phyloP scores from a whole-genome alignment of 2,888 invertebrate species.

The Temnothorax rugatulus region DNA sequence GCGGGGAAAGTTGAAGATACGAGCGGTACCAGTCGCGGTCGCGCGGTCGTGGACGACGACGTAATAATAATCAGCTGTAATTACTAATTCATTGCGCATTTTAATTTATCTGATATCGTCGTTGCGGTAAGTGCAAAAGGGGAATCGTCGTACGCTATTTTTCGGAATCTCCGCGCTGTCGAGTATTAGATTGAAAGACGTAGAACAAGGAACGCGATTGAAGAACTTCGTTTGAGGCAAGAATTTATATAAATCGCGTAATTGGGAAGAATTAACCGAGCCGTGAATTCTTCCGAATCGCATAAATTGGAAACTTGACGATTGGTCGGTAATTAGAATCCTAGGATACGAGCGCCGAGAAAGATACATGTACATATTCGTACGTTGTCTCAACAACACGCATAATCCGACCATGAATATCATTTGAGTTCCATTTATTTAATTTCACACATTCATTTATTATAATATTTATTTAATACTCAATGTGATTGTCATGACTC shows the following conservation, averaged over 20 bases:
- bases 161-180: background rate
- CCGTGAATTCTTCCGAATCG: background rate
- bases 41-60: background rate
- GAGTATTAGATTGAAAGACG: background rate
- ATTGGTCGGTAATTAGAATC: constrained; percentile 68
- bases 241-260: constrained; percentile 11
- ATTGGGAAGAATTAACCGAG: background rate
- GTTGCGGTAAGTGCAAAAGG: constrained; percentile 16
- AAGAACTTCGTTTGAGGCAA: background rate
- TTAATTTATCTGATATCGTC: constrained; percentile 24
- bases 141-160: background rate
- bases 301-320: constrained; percentile 58
- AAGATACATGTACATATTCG: background rate
- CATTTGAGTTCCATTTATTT: constrained; percentile 51
- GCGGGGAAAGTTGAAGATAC: constrained; percentile 3
- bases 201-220: background rate
- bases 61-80: constrained; percentile 22
- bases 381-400: constrained; percentile 11
- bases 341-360: background rate
- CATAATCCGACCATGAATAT: constrained; percentile 71
- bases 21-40: constrained; percentile 11
- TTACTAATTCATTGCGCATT: constrained; percentile 31
- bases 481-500: constrained; percentile 35
- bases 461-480: constrained; percentile 70
- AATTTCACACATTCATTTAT: constrained; percentile 62